Percentiles rank a stretch among this genome's conserved stretches.
These are phyloP conservation scores for Toxotes chatareus DNA, from an alignment of 2,113 vertebrate species.

Conservation along the genomic window DNA sequence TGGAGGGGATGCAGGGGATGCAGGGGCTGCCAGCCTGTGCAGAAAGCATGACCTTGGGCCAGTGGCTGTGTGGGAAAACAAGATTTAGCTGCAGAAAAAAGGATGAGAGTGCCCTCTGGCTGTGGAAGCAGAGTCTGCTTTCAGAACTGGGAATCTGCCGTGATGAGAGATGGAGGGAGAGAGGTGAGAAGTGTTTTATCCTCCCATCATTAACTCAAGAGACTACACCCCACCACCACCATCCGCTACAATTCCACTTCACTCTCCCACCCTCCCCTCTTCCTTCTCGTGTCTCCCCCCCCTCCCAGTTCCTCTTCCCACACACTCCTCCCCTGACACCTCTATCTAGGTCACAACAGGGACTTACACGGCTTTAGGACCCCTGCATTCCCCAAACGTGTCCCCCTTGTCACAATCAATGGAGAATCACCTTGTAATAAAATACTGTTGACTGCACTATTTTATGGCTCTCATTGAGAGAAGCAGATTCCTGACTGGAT, in stretches of 20 bases:
- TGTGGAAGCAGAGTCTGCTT: slow-evolving; percentile 35
- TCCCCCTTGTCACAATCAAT: slow-evolving; percentile 65
- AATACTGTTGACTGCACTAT: too few relatives aligned
- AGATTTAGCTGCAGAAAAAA: slow-evolving; percentile 15
- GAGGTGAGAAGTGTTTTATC: slow-evolving; percentile 36
- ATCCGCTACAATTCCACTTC: slow-evolving; percentile 1
- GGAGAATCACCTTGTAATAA: slow-evolving; percentile 67
- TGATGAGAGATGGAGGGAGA: slow-evolving; percentile 7
- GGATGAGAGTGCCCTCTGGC: slow-evolving; percentile 60
- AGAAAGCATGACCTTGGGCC: slow-evolving; percentile 78
- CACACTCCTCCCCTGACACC: slow-evolving; percentile 81
- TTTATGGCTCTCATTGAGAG: too few relatives aligned
- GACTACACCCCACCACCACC: background rate
- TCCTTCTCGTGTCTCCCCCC: background rate
- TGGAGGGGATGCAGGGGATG: slow-evolving; percentile 58
- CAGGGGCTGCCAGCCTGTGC: slow-evolving; percentile 52
- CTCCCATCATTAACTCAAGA: slow-evolving; percentile 49
- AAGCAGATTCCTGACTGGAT: background rate
- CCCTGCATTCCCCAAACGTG: slow-evolving; percentile 10
- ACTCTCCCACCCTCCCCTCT: slow-evolving; percentile 67
- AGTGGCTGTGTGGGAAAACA: slow-evolving; percentile 40
- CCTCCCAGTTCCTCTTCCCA: background rate
- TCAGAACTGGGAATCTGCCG: slow-evolving; percentile 1
- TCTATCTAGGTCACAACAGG: slow-evolving; percentile 90
- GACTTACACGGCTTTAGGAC: slow-evolving; percentile 76